phyloP scores from a whole-genome alignment of 37 sponge, comb jelly and placozoan genomes.

The Aplysina aerophoba region DNA sequence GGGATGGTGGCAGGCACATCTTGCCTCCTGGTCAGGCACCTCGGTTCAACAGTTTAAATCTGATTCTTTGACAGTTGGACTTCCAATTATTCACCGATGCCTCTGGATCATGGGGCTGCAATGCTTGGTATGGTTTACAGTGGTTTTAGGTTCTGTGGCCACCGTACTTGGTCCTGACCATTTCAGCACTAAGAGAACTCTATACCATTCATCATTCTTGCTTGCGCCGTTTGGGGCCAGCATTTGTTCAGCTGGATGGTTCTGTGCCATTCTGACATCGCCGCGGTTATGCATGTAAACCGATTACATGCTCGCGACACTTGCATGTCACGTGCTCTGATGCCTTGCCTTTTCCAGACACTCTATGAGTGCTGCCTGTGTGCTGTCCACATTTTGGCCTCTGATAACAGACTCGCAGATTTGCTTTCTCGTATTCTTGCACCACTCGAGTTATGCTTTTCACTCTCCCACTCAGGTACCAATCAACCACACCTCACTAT shows the following conservation, averaged over 20 bases:
- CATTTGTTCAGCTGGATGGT: not conserved
- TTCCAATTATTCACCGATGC: not conserved
- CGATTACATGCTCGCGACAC: not conserved
- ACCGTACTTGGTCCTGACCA: too few relatives aligned
- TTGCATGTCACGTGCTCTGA: too few relatives aligned
- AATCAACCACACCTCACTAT: too few relatives aligned
- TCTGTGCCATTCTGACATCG: constrained; percentile 29
- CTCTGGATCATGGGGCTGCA: not conserved
- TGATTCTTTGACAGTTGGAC: not conserved
- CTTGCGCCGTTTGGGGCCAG: constrained; percentile 31
- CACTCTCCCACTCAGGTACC: too few relatives aligned
- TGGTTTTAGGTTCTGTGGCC: not conserved
- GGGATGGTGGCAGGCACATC: not conserved
- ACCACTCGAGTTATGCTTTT: too few relatives aligned
- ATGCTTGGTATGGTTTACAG: not conserved
- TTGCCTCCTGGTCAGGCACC: not conserved
- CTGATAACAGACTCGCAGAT: too few relatives aligned
- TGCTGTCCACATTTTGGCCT: too few relatives aligned
- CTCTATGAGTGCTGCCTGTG: too few relatives aligned
- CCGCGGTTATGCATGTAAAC: constrained; percentile 17
- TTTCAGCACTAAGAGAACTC: constrained; percentile 4
- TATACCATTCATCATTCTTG: not conserved
- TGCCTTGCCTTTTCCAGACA: too few relatives aligned
- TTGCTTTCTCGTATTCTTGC: too few relatives aligned
- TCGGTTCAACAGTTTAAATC: not conserved